These are phyloP conservation scores for Neotragus moschatus DNA, from an alignment of 2,113 vertebrate genomes.

Conservation along the genomic window DNA sequence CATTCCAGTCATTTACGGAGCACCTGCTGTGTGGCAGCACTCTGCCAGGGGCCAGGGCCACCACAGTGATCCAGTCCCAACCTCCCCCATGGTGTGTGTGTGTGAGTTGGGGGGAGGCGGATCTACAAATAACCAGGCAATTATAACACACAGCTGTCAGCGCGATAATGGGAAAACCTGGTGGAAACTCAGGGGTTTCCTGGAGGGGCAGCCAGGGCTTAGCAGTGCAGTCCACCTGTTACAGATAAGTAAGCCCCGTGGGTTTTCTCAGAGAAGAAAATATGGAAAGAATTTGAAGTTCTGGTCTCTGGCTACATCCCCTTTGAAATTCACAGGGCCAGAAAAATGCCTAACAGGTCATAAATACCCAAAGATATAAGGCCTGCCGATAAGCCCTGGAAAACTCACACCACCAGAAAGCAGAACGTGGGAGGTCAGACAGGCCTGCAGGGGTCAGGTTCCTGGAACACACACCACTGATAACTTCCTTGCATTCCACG, in stretches of 20 bases:
- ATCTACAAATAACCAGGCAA: not conserved
- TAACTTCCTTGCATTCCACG: not conserved
- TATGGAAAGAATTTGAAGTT: not conserved
- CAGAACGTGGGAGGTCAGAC: not conserved
- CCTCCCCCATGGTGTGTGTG: not conserved
- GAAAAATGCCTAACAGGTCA: not conserved
- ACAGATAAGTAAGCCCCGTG: not conserved
- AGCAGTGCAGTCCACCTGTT: not conserved
- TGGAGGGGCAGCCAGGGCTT: rapidly evolving
- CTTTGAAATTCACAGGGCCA: not conserved
- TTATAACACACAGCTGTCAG: not conserved
- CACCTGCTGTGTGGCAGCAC: not conserved
- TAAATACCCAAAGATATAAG: not conserved
- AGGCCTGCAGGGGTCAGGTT: not conserved
- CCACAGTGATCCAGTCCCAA: not conserved
- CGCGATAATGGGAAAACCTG: rapidly evolving
- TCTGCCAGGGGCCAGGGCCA: not conserved
- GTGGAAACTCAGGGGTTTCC: not conserved
- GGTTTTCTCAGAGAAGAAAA: not conserved
- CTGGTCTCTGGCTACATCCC: not conserved
- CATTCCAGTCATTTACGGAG: not conserved
- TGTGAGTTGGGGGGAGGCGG: not conserved
- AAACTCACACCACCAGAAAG: not conserved
- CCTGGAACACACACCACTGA: not conserved
- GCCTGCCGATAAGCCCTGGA: not conserved